These are phyloP conservation scores for Crossaster papposus DNA, from an alignment of 53 echinoderm and acorn worm genomes.

Conservation along the genomic window DNA sequence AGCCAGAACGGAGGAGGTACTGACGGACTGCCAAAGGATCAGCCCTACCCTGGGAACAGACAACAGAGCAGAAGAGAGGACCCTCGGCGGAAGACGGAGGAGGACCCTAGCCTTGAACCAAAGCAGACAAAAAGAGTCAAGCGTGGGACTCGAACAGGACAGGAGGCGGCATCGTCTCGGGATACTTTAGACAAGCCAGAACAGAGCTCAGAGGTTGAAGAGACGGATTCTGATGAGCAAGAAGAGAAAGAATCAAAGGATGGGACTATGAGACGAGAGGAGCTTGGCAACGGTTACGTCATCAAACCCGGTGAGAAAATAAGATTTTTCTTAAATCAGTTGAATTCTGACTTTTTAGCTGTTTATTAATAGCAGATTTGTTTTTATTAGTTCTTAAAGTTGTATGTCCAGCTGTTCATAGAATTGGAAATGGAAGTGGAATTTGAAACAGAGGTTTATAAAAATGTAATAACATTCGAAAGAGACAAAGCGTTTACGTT, in stretches of 20 bases:
- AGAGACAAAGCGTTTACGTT: too few relatives aligned
- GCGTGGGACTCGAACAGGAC: background rate
- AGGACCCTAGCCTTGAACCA: background rate
- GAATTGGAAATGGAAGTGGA: too few relatives aligned
- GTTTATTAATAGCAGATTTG: too few relatives aligned
- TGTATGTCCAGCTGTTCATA: too few relatives aligned
- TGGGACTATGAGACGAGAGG: constrained; percentile 20
- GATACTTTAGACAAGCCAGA: background rate
- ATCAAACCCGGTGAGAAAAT: constrained; percentile 54
- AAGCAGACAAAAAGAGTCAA: background rate
- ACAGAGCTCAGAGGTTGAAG: constrained; percentile 11
- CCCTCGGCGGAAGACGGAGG: background rate
- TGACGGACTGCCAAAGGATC: background rate
- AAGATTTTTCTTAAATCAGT: too few relatives aligned
- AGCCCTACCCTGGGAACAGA: background rate
- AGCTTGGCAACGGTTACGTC: constrained; percentile 29
- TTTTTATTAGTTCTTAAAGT: too few relatives aligned
- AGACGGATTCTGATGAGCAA: constrained; percentile 19
- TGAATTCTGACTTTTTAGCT: too few relatives aligned
- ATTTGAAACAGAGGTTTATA: too few relatives aligned
- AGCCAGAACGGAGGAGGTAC: background rate
- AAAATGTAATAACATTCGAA: too few relatives aligned
- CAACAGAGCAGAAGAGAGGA: background rate
- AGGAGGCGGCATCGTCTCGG: background rate
- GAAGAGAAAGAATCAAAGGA: background rate